A percentile compares a stretch with the other conserved stretches of the same genome.
These are phyloP conservation scores for Trissolcus japonicus DNA, from an alignment of 2,888 invertebrate species.

Conservation along the genomic window DNA sequence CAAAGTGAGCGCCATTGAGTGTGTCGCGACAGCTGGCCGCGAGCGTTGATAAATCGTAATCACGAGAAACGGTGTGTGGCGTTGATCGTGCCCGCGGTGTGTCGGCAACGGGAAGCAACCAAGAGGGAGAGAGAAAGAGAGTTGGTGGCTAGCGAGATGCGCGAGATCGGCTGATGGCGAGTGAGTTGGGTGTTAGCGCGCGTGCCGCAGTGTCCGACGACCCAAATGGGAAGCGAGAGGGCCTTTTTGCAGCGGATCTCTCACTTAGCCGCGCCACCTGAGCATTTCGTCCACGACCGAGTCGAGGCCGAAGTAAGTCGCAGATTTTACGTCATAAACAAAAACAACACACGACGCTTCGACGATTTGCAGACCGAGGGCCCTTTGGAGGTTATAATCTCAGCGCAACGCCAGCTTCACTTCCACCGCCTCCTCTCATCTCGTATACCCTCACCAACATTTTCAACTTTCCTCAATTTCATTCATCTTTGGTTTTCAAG, in stretches of 20 bases:
- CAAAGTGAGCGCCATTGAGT: conserved; percentile 28
- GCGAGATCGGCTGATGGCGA: conserved; percentile 22
- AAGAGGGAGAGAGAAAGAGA: too few species aligned
- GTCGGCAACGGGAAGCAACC: neutral
- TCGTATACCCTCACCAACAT: neutral
- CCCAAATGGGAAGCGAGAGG: conserved; percentile 42
- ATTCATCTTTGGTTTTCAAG: too few species aligned
- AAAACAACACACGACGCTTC: neutral
- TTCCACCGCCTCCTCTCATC: neutral
- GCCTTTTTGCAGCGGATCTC: conserved; percentile 32
- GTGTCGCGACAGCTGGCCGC: conserved; percentile 12
- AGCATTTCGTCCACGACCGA: conserved; percentile 12
- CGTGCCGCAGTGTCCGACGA: conserved; percentile 21
- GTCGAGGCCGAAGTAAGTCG: conserved; percentile 12
- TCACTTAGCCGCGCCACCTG: conserved; percentile 29
- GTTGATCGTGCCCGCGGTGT: conserved; percentile 2
- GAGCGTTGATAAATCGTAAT: conserved; percentile 4
- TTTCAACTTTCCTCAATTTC: neutral
- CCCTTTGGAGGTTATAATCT: conserved; percentile 28
- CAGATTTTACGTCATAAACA: neutral
- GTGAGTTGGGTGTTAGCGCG: conserved; percentile 17
- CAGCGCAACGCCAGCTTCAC: conserved; percentile 16
- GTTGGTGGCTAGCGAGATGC: conserved; percentile 6
- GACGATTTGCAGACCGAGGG: neutral
- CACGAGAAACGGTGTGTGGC: conserved; percentile 12